Evolutionary conservation across 2,113 vertebrate species (phyloP).

Genomic region (Phaethornis superciliosus): DNA sequence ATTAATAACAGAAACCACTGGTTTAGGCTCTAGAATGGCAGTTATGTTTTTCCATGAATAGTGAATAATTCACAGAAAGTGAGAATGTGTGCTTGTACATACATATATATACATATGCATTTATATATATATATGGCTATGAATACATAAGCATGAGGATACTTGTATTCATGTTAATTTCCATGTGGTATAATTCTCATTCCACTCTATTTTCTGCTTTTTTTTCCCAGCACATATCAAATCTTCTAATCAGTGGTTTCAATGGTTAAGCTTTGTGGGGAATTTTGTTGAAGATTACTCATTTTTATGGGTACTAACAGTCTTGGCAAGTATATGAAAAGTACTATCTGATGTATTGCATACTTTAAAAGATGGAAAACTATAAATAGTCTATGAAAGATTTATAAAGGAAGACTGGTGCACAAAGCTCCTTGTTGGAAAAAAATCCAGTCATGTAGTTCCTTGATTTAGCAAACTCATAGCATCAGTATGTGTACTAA

Average conservation of each 20-base stretch:
- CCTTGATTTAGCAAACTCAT: neutral
- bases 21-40: neutral
- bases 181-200: neutral
- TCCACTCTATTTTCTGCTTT: neutral
- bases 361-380: neutral
- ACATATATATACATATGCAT: neutral
- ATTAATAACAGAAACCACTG: neutral
- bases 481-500: neutral
- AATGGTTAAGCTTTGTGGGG: neutral
- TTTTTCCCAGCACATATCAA: neutral
- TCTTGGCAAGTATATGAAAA: neutral
- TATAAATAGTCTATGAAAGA: neutral
- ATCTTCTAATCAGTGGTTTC: neutral
- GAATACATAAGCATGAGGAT: neutral
- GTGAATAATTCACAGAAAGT: neutral
- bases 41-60: conserved; percentile 1
- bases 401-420: neutral
- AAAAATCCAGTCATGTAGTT: neutral
- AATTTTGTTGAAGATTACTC: neutral
- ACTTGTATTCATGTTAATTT: neutral
- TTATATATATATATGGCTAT: neutral
- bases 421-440: neutral
- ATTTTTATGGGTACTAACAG: neutral
- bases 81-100: neutral
- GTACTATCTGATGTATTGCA: neutral